Conservation (phyloP, 2,888 invertebrate species). For the Alsophila aescularia region DNA sequence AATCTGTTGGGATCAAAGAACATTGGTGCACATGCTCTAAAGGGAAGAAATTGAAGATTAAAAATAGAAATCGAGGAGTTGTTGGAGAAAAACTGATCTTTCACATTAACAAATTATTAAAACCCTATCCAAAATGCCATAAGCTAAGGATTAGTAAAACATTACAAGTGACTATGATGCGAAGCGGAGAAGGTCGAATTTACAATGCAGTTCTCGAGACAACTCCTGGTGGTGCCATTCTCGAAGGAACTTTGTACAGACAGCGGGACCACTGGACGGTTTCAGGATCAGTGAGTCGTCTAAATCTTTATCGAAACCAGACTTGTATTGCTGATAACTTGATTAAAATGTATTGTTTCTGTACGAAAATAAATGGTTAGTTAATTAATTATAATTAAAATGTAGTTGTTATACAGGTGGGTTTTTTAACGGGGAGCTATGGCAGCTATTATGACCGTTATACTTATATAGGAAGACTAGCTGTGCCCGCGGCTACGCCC, state of each 20-base stretch:
- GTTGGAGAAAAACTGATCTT: conserved; percentile 85
- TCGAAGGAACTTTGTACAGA: conserved; percentile 88
- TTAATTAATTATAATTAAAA: no score
- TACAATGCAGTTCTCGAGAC: conserved; percentile 86
- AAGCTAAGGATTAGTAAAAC: conserved; percentile 76
- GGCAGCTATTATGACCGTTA: no score
- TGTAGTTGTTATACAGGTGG: no score
- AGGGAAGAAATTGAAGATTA: conserved; percentile 75
- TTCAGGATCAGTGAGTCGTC: conserved; percentile 89
- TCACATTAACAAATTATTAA: conserved; percentile 86
- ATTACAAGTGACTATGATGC: conserved; percentile 70
- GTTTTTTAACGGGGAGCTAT: no score
- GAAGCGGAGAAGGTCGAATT: conserved; percentile 71
- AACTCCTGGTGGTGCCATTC: conserved; percentile 86
- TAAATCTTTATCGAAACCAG: conserved; percentile 90
- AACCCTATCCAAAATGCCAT: conserved; percentile 86
- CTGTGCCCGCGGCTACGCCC: no score
- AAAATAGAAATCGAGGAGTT: conserved; percentile 75
- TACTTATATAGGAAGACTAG: no score
- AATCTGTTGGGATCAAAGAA: conserved; percentile 88
- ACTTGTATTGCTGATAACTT: conserved; percentile 88
- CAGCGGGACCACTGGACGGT: conserved; percentile 60
- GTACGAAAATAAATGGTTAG: no score
- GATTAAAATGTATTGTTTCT: conserved; percentile 90
- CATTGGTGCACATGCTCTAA: conserved; percentile 94